A percentile compares a stretch with the other conserved stretches of the same genome.
These are phyloP conservation scores for Porites australiensis DNA, from an alignment of 64 coral and sea anemone genomes.

Conservation along the genomic window DNA sequence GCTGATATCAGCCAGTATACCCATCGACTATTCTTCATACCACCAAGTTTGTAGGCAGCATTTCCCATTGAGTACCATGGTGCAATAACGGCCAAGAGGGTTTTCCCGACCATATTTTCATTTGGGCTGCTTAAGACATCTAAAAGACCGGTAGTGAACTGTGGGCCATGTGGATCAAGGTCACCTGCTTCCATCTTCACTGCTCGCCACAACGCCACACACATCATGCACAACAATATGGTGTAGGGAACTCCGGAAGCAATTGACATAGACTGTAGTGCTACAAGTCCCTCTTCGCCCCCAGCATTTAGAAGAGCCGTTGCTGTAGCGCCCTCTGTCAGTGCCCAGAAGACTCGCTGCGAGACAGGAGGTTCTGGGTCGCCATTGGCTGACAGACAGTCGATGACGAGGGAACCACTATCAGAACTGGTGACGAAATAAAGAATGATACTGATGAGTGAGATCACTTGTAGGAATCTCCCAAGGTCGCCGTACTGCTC, in stretches of 20 bases:
- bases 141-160: slow-evolving; percentile 29
- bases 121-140: slow-evolving; percentile 30
- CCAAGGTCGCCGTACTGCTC: slow-evolving; percentile 50
- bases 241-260: slow-evolving; percentile 46
- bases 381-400: slow-evolving; percentile 61
- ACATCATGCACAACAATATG: slow-evolving; percentile 33
- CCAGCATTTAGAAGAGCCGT: slow-evolving; percentile 46
- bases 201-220: slow-evolving; percentile 50
- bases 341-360: slow-evolving; percentile 51
- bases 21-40: not conserved
- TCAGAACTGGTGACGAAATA: slow-evolving; percentile 64
- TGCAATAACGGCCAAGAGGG: slow-evolving; percentile 23
- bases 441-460: slow-evolving; percentile 20
- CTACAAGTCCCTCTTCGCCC: slow-evolving; percentile 18
- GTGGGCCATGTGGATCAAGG: slow-evolving; percentile 51
- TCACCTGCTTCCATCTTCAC: slow-evolving; percentile 51
- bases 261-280: slow-evolving; percentile 51
- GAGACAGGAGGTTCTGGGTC: slow-evolving; percentile 54
- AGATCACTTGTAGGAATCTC: slow-evolving; percentile 31
- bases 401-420: slow-evolving; percentile 58
- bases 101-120: not conserved
- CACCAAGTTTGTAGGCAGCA: slow-evolving; percentile 33
- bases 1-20: slow-evolving; percentile 5
- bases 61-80: slow-evolving; percentile 48
- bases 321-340: slow-evolving; percentile 59